Evolutionary conservation across 2,797 vertebrate genomes (phyloP).

Genomic region (Selene dorsalis): DNA sequence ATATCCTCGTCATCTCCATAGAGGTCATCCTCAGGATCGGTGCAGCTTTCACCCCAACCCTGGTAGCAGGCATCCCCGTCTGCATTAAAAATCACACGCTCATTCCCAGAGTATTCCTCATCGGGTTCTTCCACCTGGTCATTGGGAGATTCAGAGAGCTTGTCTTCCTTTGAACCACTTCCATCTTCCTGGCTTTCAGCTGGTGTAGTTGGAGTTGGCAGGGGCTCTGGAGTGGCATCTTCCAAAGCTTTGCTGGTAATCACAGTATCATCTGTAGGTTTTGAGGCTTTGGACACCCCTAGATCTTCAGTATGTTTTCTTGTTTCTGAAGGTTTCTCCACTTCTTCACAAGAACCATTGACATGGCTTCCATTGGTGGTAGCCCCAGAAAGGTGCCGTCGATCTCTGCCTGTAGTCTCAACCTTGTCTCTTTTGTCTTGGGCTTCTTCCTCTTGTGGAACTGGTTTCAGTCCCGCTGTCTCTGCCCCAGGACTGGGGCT

Average conservation of each 20-base stretch:
- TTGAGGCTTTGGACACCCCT: slow-evolving; percentile 57
- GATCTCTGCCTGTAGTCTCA: slow-evolving; percentile 14
- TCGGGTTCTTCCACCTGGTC: slow-evolving; percentile 81
- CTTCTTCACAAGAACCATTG: slow-evolving; percentile 79
- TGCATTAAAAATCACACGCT: slow-evolving; percentile 90
- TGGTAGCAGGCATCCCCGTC: slow-evolving; percentile 89
- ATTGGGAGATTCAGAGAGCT: slow-evolving; percentile 57
- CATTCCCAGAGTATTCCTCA: slow-evolving; percentile 89
- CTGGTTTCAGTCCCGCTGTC: slow-evolving; percentile 51
- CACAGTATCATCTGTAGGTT: slow-evolving; percentile 59
- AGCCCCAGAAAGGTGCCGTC: slow-evolving; percentile 36
- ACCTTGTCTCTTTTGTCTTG: slow-evolving; percentile 66
- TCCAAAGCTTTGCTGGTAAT: slow-evolving; percentile 55
- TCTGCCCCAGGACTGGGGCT: slow-evolving; percentile 79
- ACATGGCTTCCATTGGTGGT: slow-evolving; percentile 66
- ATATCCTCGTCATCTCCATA: slow-evolving; percentile 91
- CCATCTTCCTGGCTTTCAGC: slow-evolving; percentile 59
- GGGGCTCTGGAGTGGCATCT: slow-evolving; percentile 54
- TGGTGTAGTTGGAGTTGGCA: slow-evolving; percentile 28
- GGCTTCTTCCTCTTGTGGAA: slow-evolving; percentile 47
- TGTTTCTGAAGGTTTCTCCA: slow-evolving; percentile 64
- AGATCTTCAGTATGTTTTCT: slow-evolving; percentile 56
- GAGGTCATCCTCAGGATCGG: slow-evolving; percentile 92
- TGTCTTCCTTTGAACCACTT: slow-evolving; percentile 57
- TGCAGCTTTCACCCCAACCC: slow-evolving; percentile 95